Evolutionary conservation across 2,113 vertebrate species (phyloP).

Genomic region (Prionailurus viverrinus): DNA sequence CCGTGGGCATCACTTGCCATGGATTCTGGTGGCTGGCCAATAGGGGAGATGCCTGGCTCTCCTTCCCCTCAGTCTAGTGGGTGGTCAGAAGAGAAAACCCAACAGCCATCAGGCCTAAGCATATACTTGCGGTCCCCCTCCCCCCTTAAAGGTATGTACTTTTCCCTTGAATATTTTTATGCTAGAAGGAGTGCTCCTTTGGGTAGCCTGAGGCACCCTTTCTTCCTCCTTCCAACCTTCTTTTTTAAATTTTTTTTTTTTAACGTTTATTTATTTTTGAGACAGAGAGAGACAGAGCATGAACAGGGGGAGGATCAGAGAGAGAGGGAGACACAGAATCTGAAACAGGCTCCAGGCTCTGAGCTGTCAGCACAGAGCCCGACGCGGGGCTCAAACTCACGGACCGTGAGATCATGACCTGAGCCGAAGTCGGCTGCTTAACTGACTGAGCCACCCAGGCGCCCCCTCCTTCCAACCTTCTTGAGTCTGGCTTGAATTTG

Average conservation of each 20-base stretch:
- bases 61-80: neutral
- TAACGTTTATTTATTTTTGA: too few relatives aligned
- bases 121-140: neutral
- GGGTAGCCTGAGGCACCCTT: neutral
- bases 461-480: neutral
- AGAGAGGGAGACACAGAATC: too few relatives aligned
- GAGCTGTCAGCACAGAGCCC: too few relatives aligned
- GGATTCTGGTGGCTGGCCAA: neutral
- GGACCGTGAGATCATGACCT: too few relatives aligned
- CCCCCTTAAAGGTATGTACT: too few relatives aligned
- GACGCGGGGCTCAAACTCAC: too few relatives aligned
- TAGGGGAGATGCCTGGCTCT: neutral
- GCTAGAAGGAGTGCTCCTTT: neutral
- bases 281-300: too few relatives aligned
- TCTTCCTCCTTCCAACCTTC: neutral
- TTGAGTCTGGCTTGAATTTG: neutral
- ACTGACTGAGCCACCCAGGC: too few relatives aligned
- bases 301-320: too few relatives aligned
- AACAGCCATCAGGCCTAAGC: neutral
- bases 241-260: too few relatives aligned
- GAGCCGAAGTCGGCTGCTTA: too few relatives aligned
- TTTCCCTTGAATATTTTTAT: neutral
- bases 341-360: too few relatives aligned
- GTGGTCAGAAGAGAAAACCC: neutral
- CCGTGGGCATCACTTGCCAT: neutral